phyloP scores from a whole-genome alignment of 2,888 invertebrate species.

The Trichopria drosophilae region DNA sequence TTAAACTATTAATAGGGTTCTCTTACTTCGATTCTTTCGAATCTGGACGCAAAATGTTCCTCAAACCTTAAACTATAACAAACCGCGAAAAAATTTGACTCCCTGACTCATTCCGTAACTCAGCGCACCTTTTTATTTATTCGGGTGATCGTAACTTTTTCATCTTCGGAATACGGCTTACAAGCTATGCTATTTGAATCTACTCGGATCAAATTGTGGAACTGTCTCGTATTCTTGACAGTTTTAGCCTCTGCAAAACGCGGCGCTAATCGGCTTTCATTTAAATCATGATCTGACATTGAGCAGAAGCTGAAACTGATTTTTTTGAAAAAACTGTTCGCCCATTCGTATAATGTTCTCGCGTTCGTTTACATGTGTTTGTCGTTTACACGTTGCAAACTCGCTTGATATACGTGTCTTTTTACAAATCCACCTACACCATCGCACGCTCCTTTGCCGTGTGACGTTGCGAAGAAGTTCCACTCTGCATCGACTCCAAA shows the following conservation, averaged over 20 bases:
- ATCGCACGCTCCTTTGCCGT: slow-evolving; percentile 27
- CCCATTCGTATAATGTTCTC: slow-evolving; percentile 15
- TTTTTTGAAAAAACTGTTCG: slow-evolving; percentile 24
- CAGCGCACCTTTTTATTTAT: too few relatives aligned
- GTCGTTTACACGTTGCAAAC: slow-evolving; percentile 19
- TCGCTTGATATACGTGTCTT: slow-evolving; percentile 22
- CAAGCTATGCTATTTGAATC: background rate
- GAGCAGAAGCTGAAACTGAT: slow-evolving; percentile 26
- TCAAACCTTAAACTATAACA: too few relatives aligned
- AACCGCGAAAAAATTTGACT: too few relatives aligned
- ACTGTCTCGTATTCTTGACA: slow-evolving; percentile 16
- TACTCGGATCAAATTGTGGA: slow-evolving; percentile 12
- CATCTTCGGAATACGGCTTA: slow-evolving; percentile 1
- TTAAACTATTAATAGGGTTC: too few relatives aligned
- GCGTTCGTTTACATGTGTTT: slow-evolving; percentile 19
- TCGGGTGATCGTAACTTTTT: too few relatives aligned
- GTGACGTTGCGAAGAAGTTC: too few relatives aligned
- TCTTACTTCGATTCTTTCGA: too few relatives aligned
- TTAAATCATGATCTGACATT: slow-evolving; percentile 14
- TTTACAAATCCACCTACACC: slow-evolving; percentile 23
- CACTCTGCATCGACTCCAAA: slow-evolving; percentile 13
- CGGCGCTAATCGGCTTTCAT: slow-evolving; percentile 10
- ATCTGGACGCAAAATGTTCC: too few relatives aligned
- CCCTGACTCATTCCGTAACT: too few relatives aligned
- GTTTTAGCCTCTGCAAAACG: slow-evolving; percentile 19